phyloP scores from a whole-genome alignment of 2,113 vertebrate genomes.

The Rostratula benghalensis region DNA sequence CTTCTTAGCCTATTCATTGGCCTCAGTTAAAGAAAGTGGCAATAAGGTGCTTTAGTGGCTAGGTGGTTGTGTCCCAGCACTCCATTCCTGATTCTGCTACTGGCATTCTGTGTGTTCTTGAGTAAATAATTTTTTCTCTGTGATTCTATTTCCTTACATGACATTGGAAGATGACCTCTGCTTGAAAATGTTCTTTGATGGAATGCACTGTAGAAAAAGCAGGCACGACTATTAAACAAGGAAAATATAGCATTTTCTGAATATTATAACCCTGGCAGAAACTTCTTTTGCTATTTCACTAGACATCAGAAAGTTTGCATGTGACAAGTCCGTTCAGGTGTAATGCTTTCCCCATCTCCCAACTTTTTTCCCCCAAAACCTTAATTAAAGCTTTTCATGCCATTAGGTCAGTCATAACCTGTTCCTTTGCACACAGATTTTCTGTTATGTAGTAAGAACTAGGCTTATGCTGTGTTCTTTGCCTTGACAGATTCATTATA shows the following conservation, averaged over 20 bases:
- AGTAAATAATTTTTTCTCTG: background rate
- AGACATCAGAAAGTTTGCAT: background rate
- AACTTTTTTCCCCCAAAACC: background rate
- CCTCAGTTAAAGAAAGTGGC: background rate
- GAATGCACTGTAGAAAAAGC: background rate
- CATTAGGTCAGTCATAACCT: accelerated
- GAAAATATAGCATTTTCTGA: background rate
- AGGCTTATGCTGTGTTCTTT: background rate
- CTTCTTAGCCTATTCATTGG: background rate
- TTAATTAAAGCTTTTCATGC: background rate
- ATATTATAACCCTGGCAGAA: background rate
- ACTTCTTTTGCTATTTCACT: background rate
- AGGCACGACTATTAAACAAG: background rate
- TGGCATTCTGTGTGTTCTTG: background rate
- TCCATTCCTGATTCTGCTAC: background rate
- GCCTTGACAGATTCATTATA: background rate
- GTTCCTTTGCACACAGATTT: background rate
- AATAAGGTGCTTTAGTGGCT: background rate
- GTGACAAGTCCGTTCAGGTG: background rate
- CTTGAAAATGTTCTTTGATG: background rate
- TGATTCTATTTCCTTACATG: background rate
- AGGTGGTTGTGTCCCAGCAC: background rate
- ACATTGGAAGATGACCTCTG: background rate
- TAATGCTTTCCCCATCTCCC: background rate
- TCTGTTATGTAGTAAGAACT: background rate